Evolutionary conservation across 2,797 vertebrate genomes (phyloP), one percentile per base, ranked within the genome.

Genomic region (Eurystomus glaucurus): DNA sequence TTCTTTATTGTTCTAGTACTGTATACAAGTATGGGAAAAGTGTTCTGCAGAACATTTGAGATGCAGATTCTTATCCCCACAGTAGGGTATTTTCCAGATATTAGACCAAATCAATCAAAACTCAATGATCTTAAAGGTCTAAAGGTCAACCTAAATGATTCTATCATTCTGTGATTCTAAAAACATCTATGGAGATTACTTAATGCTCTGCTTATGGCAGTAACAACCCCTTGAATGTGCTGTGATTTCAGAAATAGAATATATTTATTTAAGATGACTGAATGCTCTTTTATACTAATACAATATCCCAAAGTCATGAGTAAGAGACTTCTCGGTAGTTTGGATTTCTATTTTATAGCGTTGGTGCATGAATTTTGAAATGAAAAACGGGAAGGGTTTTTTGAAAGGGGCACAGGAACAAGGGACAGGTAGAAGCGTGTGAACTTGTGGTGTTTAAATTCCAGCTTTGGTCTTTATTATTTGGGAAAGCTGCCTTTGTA

Each of bases 1-100:
- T 95, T 98, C 97, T 96, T 97, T 95, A 96, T 97, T 98, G 87
- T 98, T 97, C 96, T 98, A 98, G 96, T 98, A 98, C 97, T 98
- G 98, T 98, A 98, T 96, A 89, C 65, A 93, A 69, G 84, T 85
- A 96, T 35, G 95, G 96, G 94, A 98, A 96, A 39, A 95, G 76
- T 15, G 93, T 97, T 98, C 96, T 97, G 96, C 90, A 96, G 86
- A 93, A 92, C 97, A 94, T 97, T 97, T 96, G 96, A 97, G 96
- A 97, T 97, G 96, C 93, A 97, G 97, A 95, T 98, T 98, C 97
- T 97, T 95, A 91, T 97, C 95, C 96, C 93, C 81, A 93, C 94
- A 92, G 96, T 97, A 97, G 93, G 39, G 88, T 97, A 35, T 96
- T 97, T 97, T 95, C 92, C 97, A 97, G 85, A 85, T 90, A 58